Percentiles rank a stretch among this genome's conserved stretches.
phyloP scores from a whole-genome alignment of 2,888 invertebrate species.

The Acleris cristana region DNA sequence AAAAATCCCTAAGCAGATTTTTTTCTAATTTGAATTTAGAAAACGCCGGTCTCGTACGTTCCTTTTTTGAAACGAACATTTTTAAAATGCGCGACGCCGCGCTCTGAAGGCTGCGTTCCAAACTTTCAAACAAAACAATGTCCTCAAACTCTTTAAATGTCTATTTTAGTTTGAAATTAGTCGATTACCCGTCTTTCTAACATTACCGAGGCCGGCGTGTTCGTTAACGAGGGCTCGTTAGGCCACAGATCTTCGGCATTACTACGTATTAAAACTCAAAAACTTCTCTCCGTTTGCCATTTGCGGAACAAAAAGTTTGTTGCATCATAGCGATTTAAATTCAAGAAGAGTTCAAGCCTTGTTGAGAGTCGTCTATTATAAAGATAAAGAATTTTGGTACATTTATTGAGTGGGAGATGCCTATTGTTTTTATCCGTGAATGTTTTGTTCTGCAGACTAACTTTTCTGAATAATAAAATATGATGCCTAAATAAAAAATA shows the following conservation, averaged over 20 bases:
- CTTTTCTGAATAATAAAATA: too few relatives aligned
- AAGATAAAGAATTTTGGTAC: too few relatives aligned
- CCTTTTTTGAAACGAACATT: background rate
- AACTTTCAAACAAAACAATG: slow-evolving; percentile 43
- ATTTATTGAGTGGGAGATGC: too few relatives aligned
- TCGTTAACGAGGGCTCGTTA: slow-evolving; percentile 76
- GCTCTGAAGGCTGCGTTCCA: slow-evolving; percentile 15
- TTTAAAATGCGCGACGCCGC: slow-evolving; percentile 14
- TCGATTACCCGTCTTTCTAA: slow-evolving; percentile 62
- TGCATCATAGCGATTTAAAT: slow-evolving; percentile 79
- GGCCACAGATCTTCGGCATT: slow-evolving; percentile 80
- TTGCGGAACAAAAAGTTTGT: slow-evolving; percentile 78
- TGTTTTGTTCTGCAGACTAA: too few relatives aligned
- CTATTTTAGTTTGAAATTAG: slow-evolving; percentile 55
- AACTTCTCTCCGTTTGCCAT: slow-evolving; percentile 75
- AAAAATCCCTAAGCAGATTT: background rate
- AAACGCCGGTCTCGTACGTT: background rate
- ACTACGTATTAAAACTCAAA: slow-evolving; percentile 81
- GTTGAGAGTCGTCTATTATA: slow-evolving; percentile 21
- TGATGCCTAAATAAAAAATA: too few relatives aligned
- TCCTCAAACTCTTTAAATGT: slow-evolving; percentile 45
- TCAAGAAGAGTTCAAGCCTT: slow-evolving; percentile 61
- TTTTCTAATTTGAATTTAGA: slow-evolving; percentile 3
- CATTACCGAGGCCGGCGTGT: slow-evolving; percentile 62
- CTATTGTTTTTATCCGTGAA: too few relatives aligned